Conservation (phyloP, 2,888 invertebrate genomes). For the Plebejus melissa region DNA sequence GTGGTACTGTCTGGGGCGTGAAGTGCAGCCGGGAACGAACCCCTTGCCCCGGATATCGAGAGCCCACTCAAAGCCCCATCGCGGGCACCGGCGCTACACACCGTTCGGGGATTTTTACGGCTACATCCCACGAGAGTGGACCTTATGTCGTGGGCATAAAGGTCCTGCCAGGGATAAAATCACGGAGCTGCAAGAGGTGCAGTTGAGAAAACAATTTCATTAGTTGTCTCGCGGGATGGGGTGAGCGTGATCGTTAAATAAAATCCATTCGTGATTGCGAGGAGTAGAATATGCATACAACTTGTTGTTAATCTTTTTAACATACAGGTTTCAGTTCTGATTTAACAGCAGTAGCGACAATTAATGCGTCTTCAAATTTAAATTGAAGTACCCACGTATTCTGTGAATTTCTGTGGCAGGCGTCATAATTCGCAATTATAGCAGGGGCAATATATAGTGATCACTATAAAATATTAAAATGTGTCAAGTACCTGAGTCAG, state of each 20-base stretch:
- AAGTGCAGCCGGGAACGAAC: conserved; percentile 11
- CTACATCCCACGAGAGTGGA: neutral
- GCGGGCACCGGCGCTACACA: neutral
- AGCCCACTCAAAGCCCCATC: conserved; percentile 23
- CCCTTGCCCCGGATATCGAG: conserved; percentile 4
- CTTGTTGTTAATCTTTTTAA: neutral
- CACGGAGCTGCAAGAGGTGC: neutral
- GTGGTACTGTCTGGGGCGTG: neutral
- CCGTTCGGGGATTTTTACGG: neutral
- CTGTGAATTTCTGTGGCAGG: no score
- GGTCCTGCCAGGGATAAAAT: neutral
- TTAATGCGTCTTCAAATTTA: neutral
- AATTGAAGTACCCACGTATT: no score
- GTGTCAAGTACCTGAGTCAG: no score
- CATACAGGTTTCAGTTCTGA: neutral
- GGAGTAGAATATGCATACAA: neutral
- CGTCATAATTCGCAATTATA: no score
- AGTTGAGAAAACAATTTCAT: conserved; percentile 12
- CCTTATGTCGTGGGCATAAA: neutral
- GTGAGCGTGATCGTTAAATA: neutral
- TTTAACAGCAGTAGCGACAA: neutral
- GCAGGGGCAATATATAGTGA: no score
- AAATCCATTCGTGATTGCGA: neutral
- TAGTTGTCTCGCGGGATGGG: neutral
- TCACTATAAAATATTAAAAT: no score